A percentile compares a stretch with the other conserved stretches of the same genome.
These are phyloP conservation scores for Goniozus legneri DNA, from an alignment of 1,140 invertebrate species.

Conservation along the genomic window DNA sequence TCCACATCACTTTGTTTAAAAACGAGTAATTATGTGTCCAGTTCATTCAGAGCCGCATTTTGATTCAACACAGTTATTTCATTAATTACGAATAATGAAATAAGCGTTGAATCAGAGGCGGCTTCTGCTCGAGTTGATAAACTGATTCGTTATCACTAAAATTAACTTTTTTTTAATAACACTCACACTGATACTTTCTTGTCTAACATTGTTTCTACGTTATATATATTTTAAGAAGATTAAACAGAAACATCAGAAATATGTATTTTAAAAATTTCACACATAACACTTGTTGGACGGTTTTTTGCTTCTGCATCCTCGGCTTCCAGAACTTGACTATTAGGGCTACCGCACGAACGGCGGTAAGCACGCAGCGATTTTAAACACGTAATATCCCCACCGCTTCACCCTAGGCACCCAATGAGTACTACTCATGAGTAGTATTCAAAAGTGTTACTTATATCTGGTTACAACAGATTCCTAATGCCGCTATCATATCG, in stretches of 20 bases:
- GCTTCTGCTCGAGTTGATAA: slow-evolving; percentile 7
- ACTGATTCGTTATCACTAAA: too few relatives aligned
- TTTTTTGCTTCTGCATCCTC: too few relatives aligned
- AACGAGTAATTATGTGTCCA: slow-evolving; percentile 26
- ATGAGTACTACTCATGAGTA: neutral
- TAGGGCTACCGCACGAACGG: slow-evolving; percentile 25
- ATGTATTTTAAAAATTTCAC: too few relatives aligned
- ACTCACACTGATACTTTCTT: too few relatives aligned
- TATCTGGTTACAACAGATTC: too few relatives aligned
- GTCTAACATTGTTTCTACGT: too few relatives aligned
- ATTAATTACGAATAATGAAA: neutral
- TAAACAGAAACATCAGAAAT: too few relatives aligned
- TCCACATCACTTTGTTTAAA: slow-evolving; percentile 20
- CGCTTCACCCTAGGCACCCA: neutral
- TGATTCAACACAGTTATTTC: slow-evolving; percentile 13
- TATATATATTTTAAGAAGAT: too few relatives aligned
- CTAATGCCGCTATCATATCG: too few relatives aligned
- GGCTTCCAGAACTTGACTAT: slow-evolving; percentile 35
- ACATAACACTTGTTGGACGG: too few relatives aligned
- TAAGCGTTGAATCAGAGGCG: slow-evolving; percentile 26
- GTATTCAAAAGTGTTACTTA: neutral
- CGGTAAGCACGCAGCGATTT: slow-evolving; percentile 9
- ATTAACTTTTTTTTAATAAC: too few relatives aligned
- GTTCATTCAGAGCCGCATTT: slow-evolving; percentile 39
- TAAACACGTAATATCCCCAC: slow-evolving; percentile 17